These are phyloP conservation scores for Poecilia gillii DNA, from an alignment of 2,797 vertebrate genomes.

Conservation along the genomic window DNA sequence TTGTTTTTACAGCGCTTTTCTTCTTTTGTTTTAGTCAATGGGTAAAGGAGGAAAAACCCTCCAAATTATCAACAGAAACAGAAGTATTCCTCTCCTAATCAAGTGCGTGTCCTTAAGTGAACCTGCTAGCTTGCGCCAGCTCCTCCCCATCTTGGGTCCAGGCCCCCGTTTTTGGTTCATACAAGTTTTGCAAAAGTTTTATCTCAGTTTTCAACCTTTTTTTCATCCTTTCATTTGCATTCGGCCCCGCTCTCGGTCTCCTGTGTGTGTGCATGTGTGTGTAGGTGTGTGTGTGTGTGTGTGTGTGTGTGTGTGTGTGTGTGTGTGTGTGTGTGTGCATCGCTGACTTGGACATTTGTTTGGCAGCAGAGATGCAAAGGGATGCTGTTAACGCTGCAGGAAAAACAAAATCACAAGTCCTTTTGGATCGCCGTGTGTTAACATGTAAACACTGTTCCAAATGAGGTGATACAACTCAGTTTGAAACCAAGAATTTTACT, in stretches of 20 bases:
- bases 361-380: slow-evolving; percentile 58
- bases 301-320: slow-evolving; percentile 27
- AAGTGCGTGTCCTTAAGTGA: slow-evolving; percentile 68
- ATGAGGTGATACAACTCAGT: slow-evolving; percentile 26
- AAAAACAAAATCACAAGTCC: slow-evolving; percentile 15
- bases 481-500: slow-evolving; percentile 15
- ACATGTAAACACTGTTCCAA: slow-evolving; percentile 27
- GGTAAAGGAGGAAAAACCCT: slow-evolving; percentile 40
- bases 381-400: slow-evolving; percentile 67
- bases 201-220: slow-evolving; percentile 37
- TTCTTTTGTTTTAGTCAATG: slow-evolving; percentile 42
- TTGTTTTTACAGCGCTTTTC: slow-evolving; percentile 38
- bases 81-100: slow-evolving; percentile 56
- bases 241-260: slow-evolving; percentile 54
- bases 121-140: slow-evolving; percentile 41
- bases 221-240: slow-evolving; percentile 61
- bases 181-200: slow-evolving; percentile 31
- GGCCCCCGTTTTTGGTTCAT: slow-evolving; percentile 34
- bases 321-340: slow-evolving; percentile 28
- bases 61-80: slow-evolving; percentile 59
- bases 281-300: slow-evolving; percentile 25
- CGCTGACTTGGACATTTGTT: slow-evolving; percentile 59
- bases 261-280: slow-evolving; percentile 26
- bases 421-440: slow-evolving; percentile 17
- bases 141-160: slow-evolving; percentile 60